Percentiles rank a stretch among this genome's conserved stretches.
Evolutionary conservation across 2,888 invertebrate species (phyloP).

Genomic region (Cephus nigrinus): DNA sequence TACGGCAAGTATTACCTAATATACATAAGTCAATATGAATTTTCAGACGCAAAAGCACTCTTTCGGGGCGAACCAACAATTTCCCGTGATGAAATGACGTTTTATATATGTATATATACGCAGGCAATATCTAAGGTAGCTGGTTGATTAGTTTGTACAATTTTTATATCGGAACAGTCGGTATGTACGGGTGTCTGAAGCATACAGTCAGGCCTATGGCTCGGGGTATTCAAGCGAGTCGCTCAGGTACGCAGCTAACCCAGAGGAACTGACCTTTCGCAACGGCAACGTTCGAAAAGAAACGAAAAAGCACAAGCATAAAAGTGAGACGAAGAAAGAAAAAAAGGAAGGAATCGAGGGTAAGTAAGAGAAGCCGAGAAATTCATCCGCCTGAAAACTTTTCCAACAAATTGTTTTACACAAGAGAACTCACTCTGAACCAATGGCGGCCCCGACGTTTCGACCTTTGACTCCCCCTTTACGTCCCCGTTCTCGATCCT

Average conservation of each 20-base stretch:
- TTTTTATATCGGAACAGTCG: background rate
- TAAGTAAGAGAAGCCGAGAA: background rate
- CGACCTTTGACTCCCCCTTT: background rate
- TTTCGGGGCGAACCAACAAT: background rate
- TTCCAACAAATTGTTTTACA: background rate
- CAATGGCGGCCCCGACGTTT: background rate
- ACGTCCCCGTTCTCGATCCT: background rate
- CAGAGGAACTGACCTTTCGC: background rate
- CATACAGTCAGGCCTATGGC: background rate
- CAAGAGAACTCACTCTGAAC: background rate
- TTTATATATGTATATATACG: background rate
- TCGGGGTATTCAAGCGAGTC: background rate
- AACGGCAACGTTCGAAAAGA: background rate
- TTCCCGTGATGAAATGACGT: background rate
- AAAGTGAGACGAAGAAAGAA: background rate
- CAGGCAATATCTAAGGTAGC: background rate
- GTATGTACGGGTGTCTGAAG: background rate
- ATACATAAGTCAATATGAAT: background rate
- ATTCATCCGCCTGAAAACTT: background rate
- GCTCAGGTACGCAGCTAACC: background rate
- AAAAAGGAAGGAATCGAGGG: slow-evolving; percentile 3
- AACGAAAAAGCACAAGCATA: slow-evolving; percentile 7
- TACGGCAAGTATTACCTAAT: too few species aligned
- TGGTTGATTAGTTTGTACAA: background rate
- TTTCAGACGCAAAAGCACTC: background rate